Conservation (phyloP, 1,140 invertebrate genomes). For the Megathymus violae region DNA sequence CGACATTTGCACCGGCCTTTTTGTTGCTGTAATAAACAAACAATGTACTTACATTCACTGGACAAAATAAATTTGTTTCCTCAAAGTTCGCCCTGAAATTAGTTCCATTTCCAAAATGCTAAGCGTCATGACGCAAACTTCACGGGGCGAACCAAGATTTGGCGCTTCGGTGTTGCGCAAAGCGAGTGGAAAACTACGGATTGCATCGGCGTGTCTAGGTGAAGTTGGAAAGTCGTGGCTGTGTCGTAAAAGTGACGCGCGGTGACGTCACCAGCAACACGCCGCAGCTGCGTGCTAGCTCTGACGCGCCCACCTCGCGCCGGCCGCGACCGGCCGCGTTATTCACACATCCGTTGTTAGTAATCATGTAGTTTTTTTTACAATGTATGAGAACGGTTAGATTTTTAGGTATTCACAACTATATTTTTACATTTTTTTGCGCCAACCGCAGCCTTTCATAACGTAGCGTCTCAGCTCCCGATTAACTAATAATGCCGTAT, state of each 20-base stretch:
- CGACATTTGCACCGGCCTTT: slow-evolving; percentile 45
- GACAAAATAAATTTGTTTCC: neutral
- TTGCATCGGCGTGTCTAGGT: slow-evolving; percentile 41
- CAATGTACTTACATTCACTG: neutral
- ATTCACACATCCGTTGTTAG: slow-evolving; percentile 51
- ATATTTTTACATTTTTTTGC: no score
- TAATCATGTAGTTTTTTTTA: slow-evolving; percentile 48
- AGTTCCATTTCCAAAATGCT: neutral
- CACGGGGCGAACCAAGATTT: slow-evolving; percentile 36
- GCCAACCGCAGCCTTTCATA: no score
- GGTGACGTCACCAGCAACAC: slow-evolving; percentile 54
- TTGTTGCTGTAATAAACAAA: slow-evolving; percentile 45
- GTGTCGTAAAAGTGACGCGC: slow-evolving; percentile 28
- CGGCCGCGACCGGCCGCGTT: slow-evolving; percentile 41
- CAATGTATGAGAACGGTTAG: no score
- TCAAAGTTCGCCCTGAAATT: no score
- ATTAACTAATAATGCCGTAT: no score
- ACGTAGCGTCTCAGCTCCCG: no score
- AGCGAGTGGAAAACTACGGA: slow-evolving; percentile 70
- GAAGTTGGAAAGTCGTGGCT: slow-evolving; percentile 17
- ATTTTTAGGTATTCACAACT: no score
- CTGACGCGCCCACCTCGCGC: slow-evolving; percentile 45
- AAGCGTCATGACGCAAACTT: slow-evolving; percentile 32
- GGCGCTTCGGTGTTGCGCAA: slow-evolving; percentile 48
- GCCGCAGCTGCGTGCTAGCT: slow-evolving; percentile 42